Conservation (phyloP, 1,140 invertebrate genomes). For the Aradophagus sp. region DNA sequence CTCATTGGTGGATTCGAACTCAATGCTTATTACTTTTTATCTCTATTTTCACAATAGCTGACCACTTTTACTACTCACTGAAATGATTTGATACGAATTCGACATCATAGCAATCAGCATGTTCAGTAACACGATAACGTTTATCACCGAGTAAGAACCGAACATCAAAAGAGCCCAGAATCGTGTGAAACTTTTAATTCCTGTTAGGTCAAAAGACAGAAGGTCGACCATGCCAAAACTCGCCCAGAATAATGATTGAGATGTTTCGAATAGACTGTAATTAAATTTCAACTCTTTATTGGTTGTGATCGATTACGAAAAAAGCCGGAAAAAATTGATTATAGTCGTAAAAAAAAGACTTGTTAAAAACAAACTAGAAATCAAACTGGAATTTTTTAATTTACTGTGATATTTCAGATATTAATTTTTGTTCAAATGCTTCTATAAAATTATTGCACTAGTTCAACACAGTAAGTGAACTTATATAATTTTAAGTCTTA, state of each 20-base stretch:
- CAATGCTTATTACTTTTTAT: no score
- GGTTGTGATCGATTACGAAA: constrained; percentile 28
- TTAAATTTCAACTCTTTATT: constrained; percentile 43
- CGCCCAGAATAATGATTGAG: constrained; percentile 95
- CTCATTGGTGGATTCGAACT: no score
- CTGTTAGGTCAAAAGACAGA: constrained; percentile 87
- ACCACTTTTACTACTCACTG: constrained; percentile 79
- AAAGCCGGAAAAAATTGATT: constrained; percentile 27
- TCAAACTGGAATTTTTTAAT: no score
- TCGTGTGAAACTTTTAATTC: constrained; percentile 90
- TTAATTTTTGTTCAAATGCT: no score
- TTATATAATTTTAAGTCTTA: no score
- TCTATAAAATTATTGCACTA: no score
- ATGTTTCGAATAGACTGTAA: constrained; percentile 92
- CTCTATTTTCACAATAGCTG: no score
- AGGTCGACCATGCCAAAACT: constrained; percentile 93
- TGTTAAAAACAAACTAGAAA: constrained; percentile 1
- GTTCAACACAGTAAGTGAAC: no score
- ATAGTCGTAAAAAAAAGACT: background rate
- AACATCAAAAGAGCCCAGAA: constrained; percentile 93
- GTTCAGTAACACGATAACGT: constrained; percentile 93
- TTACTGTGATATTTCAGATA: no score
- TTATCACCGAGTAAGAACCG: constrained; percentile 92
- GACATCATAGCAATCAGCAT: constrained; percentile 98
- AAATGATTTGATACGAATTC: constrained; percentile 94